Evolutionary conservation across 1,140 invertebrate genomes (phyloP), one percentile per base, ranked within the genome.

Genomic region (Yoshiicerus persimilis): DNA sequence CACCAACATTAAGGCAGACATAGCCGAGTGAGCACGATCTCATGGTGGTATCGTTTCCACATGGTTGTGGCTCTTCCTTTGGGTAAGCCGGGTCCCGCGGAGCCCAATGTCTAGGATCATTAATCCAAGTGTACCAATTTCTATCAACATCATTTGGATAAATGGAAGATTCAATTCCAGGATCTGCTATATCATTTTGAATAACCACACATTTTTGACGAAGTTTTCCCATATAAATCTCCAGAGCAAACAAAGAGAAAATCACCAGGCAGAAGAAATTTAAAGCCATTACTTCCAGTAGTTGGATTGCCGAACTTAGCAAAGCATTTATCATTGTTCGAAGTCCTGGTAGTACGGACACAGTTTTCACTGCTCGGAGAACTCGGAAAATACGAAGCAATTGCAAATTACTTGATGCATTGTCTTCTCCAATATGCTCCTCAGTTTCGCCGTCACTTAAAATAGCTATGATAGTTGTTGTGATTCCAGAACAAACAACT

Each of bases 301-400:
- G 94, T 93, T 98, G 97, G 91, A 96, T 96, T 93, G 98, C 97
- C 75, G 97, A 98, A 93, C 98, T 96, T 75, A 99, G 94, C 92
- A 99, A 93, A 77, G 98, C 97, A 94, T 98, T 98, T 92, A 99
- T 98, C 93, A 99, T 98, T 89, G 97, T 99, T 93, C 98, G 98
- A 91, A 99, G 93, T 91, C 98, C 97, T 93, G 98, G 98, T 94
- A 99, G 96, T 91, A 99, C 98, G 91, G 97, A 98, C 91, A 99
- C 96, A 89, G 98, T 99, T 94, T 98, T 99, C 87, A 99, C 94
- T 32, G 97, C 97, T 93, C 98, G 94, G 90, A 99, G 93, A 84
- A 99, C 98, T 90, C 98, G 94, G 93, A 99, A 98, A 47, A 98
- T 98, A 91, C 97, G 94, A 89, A 99, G 93, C 38, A 97, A 97